These are phyloP conservation scores for Propithecus perrieri DNA, from an alignment of 2,797 vertebrate genomes.

Conservation along the genomic window DNA sequence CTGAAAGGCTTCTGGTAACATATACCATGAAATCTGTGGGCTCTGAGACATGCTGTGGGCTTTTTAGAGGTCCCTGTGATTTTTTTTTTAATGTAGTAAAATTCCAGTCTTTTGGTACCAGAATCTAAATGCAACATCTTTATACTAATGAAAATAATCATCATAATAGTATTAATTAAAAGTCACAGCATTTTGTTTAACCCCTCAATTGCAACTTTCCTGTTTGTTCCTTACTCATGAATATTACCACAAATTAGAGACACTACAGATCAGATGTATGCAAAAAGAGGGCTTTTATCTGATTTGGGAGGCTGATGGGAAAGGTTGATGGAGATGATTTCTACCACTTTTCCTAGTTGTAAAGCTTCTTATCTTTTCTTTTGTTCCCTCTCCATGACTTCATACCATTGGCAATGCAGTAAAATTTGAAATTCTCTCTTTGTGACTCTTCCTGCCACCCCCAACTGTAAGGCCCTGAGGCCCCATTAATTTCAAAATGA, in stretches of 20 bases:
- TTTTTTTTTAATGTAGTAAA: neutral
- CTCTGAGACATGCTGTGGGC: neutral
- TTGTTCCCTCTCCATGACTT: neutral
- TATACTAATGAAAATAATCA: neutral
- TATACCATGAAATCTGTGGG: neutral
- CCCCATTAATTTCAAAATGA: neutral
- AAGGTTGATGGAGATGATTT: neutral
- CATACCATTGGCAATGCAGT: neutral
- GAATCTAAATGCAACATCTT: neutral
- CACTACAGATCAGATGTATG: neutral
- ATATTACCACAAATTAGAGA: neutral
- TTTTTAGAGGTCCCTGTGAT: neutral
- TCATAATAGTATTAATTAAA: neutral
- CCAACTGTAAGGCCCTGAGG: neutral
- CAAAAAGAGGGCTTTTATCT: neutral
- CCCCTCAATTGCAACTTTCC: neutral
- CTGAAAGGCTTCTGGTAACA: neutral
- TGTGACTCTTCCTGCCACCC: neutral
- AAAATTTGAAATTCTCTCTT: neutral
- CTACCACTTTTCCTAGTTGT: neutral
- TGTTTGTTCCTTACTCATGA: neutral
- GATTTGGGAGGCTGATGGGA: neutral
- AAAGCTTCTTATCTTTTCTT: neutral
- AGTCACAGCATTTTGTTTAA: neutral
- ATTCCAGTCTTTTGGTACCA: neutral